A percentile compares a stretch with the other conserved stretches of the same genome.
Evolutionary conservation across 92 coral and sea anemone genomes (phyloP).

Genomic region (Umimayanthus kanabou): DNA sequence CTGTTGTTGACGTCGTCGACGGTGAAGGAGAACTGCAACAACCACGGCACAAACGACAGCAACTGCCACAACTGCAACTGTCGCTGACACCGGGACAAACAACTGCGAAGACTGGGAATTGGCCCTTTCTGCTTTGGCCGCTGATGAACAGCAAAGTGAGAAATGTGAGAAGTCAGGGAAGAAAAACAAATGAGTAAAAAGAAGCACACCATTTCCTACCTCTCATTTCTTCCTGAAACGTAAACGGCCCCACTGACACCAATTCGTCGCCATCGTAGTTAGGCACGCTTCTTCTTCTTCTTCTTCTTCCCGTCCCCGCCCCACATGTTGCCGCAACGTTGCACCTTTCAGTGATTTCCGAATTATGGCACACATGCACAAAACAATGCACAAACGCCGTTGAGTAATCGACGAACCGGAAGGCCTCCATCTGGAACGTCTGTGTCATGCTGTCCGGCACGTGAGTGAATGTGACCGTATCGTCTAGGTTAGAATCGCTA

Average conservation of each 20-base stretch:
- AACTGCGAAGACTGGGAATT: not conserved
- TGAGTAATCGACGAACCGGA: not conserved
- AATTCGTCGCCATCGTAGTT: not conserved
- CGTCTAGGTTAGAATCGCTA: not conserved
- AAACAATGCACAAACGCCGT: not conserved
- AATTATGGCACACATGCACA: not conserved
- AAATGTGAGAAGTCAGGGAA: not conserved
- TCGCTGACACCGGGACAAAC: not conserved
- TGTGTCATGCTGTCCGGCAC: not conserved
- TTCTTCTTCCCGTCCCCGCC: no score
- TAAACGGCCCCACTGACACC: constrained; percentile 2
- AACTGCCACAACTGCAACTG: constrained; percentile 9
- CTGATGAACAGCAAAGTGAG: not conserved
- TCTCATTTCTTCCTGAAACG: not conserved
- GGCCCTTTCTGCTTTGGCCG: not conserved
- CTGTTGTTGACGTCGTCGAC: not conserved
- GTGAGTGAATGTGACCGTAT: not conserved
- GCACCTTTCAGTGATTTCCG: not conserved
- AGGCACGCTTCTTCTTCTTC: not conserved
- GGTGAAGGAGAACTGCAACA: not conserved
- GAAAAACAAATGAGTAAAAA: not conserved
- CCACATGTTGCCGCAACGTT: not conserved
- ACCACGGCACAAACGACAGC: constrained; percentile 3
- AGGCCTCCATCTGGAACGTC: not conserved
- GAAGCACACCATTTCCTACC: not conserved